Conservation (phyloP, 2,888 invertebrate genomes). For the Seira ritae region DNA sequence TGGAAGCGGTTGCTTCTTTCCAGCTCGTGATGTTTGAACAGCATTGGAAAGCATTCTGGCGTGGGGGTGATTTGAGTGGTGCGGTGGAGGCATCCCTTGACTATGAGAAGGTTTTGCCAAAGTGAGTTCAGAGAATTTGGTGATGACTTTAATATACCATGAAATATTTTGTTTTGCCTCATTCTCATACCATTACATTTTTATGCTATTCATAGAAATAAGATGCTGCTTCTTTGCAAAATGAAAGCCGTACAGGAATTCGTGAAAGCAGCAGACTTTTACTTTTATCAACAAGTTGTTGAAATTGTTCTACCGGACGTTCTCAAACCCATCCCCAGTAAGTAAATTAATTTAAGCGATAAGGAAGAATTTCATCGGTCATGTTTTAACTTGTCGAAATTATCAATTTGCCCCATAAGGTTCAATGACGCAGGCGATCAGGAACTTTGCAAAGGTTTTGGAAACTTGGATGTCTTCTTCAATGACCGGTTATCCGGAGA, state of each 20-base stretch:
- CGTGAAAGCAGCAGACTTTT: slow-evolving; percentile 89
- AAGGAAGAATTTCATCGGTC: background rate
- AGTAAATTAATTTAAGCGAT: slow-evolving; percentile 73
- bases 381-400: no score
- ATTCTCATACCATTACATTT: no score
- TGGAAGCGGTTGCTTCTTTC: slow-evolving; percentile 92
- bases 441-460: slow-evolving; percentile 94
- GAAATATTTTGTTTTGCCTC: slow-evolving; percentile 1
- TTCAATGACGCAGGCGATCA: slow-evolving; percentile 92
- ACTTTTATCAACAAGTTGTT: slow-evolving; percentile 96
- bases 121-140: slow-evolving; percentile 76
- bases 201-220: slow-evolving; percentile 80
- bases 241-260: slow-evolving; percentile 86
- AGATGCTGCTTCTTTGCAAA: slow-evolving; percentile 83
- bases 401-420: slow-evolving; percentile 75
- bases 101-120: slow-evolving; percentile 86
- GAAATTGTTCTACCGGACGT: slow-evolving; percentile 98
- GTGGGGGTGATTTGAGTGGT: slow-evolving; percentile 74
- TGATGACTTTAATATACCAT: slow-evolving; percentile 7
- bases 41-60: slow-evolving; percentile 95
- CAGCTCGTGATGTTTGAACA: slow-evolving; percentile 94
- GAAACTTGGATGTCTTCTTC: slow-evolving; percentile 91
- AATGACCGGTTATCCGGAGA: slow-evolving; percentile 85
- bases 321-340: slow-evolving; percentile 93
- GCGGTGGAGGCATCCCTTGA: slow-evolving; percentile 75